Evolutionary conservation across 1,140 invertebrate genomes (phyloP).

Genomic region (Anagrus nilaparvatae): DNA sequence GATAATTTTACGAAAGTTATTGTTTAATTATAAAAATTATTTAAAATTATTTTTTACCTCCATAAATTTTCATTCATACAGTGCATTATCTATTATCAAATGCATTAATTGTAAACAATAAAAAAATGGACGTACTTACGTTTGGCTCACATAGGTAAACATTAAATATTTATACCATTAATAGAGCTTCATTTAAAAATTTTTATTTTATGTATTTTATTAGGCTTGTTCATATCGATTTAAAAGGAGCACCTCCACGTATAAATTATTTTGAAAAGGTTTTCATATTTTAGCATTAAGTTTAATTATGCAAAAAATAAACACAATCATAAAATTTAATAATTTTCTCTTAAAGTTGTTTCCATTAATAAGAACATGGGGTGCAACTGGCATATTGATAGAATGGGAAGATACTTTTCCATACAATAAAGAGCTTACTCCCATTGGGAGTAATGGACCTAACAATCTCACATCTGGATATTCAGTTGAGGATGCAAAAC

Average conservation of each 20-base stretch:
- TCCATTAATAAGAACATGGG: constrained; percentile 50
- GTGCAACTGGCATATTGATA: constrained; percentile 72
- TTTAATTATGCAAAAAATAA: not conserved
- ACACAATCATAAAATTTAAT: not conserved
- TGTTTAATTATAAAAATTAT: too few relatives aligned
- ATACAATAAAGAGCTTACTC: constrained; percentile 54
- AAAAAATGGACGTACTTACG: constrained; percentile 44
- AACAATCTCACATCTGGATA: constrained; percentile 52
- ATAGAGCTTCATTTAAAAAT: constrained; percentile 14
- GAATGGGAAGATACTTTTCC: constrained; percentile 95
- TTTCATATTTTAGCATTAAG: constrained; percentile 3
- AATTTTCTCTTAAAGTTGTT: constrained; percentile 41
- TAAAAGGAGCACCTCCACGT: constrained; percentile 67
- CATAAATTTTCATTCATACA: too few relatives aligned
- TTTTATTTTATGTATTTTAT: constrained; percentile 20
- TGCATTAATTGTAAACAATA: too few relatives aligned
- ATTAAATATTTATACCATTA: constrained; percentile 12
- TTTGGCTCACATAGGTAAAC: constrained; percentile 45
- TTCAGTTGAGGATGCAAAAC: constrained; percentile 47
- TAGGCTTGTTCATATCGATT: constrained; percentile 61
- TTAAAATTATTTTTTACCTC: too few relatives aligned
- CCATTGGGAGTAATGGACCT: constrained; percentile 50
- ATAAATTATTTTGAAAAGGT: constrained; percentile 57
- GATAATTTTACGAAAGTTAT: too few relatives aligned
- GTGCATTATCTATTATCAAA: too few relatives aligned